phyloP scores from a whole-genome alignment of 2,888 invertebrate genomes.

The Lomographa bimaculata region DNA sequence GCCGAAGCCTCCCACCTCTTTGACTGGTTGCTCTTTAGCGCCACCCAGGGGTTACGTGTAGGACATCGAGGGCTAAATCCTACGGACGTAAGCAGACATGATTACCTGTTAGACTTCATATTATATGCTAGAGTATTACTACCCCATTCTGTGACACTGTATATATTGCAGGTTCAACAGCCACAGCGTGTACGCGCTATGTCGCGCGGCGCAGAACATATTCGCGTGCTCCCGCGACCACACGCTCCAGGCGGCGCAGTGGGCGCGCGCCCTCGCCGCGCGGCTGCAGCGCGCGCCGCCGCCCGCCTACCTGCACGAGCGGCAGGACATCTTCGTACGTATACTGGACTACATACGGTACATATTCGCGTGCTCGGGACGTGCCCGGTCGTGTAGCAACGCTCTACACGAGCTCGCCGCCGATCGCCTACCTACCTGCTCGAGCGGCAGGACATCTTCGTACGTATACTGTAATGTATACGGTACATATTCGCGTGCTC shows the following conservation, averaged over 20 bases:
- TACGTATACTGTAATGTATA: too few relatives aligned
- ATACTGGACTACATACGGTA: too few relatives aligned
- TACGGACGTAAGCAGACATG: too few relatives aligned
- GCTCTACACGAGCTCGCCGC: conserved; percentile 49
- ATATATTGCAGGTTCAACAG: conserved; percentile 34
- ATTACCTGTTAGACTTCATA: too few relatives aligned
- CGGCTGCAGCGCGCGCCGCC: conserved; percentile 52
- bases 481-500: conserved; percentile 91
- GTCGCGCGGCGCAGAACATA: conserved; percentile 90
- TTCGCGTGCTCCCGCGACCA: conserved; percentile 92
- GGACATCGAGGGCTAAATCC: too few relatives aligned
- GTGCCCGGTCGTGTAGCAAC: conserved; percentile 78
- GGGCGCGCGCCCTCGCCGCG: conserved; percentile 88
- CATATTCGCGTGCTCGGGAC: conserved; percentile 91
- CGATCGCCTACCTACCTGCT: conserved; percentile 44
- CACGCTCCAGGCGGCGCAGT: conserved; percentile 90
- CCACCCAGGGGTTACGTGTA: too few relatives aligned
- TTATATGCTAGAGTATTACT: too few relatives aligned
- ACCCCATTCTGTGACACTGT: too few relatives aligned
- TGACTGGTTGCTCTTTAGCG: too few relatives aligned
- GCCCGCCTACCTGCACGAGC: conserved; percentile 44
- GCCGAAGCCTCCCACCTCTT: too few relatives aligned
- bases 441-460: conserved; percentile 52
- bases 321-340: conserved; percentile 55
- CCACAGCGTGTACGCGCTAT: conserved; percentile 78